Evolutionary conservation across 2,888 invertebrate genomes (phyloP), one percentile per base, ranked within the genome.

Genomic region (Acanthosepion lycidas): DNA sequence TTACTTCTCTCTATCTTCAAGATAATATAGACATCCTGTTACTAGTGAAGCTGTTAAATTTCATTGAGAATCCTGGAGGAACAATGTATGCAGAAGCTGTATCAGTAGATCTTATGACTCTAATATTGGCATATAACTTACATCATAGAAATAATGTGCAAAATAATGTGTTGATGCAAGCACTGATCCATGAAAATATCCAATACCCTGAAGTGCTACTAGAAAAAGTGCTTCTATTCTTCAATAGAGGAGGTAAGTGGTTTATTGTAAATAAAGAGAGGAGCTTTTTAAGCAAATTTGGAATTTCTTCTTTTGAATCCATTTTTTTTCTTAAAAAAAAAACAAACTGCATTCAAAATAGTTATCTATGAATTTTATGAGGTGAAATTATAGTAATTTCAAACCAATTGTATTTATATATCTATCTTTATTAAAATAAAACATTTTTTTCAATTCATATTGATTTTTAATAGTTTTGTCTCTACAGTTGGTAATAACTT

Each of bases 41-140:
- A 55, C 18, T 94, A 33, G 64, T 42, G 64, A 55, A 94, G 64
- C 23, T 94, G 53, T 64, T 94, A 48, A 94, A 94, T 64, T 94
- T 55, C 48, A 94, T 94, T 64, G 94, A 94, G 33, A 42, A n/a
- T 64, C 64, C 94, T 20, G 55, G 55, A 6, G 64, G 94, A 23
- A 55, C 33, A 42, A 64, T 94, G 33, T 33, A 33, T 48, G 59
- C 55, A 48, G 64, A 94, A 55, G 64, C 94, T 64, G 64, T 94
- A 23, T 55, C 55, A 64, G 59, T 64, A 18, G 94, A 94, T 55
- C 15, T 99, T 97, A 98, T 99, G 94, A 98, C 98, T 95, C 98
- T 99, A 92, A 98, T 99, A 92, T 98, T 99, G 78, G 98, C 99
- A 0, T 99, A 98, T 97, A 99, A 99, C 98, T 98, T 99, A 91